phyloP scores from a whole-genome alignment of 1,140 invertebrate genomes.

The Zaprionus vittiger region DNA sequence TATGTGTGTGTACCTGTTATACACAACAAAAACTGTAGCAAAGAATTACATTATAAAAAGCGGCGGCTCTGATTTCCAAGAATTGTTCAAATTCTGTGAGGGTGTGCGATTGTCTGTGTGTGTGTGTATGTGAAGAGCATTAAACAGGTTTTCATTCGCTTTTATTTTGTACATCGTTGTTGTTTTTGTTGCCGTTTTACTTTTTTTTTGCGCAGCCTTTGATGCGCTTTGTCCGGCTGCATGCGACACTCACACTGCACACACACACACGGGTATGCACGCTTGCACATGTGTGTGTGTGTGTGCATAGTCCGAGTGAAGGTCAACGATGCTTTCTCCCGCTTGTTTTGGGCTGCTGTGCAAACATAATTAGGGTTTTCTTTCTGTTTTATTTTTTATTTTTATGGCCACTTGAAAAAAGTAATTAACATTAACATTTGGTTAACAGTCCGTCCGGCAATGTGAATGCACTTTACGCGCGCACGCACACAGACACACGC shows the following conservation, averaged over 20 bases:
- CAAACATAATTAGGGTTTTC: constrained; percentile 53
- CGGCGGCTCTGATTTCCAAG: constrained; percentile 53
- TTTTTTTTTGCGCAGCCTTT: constrained; percentile 53
- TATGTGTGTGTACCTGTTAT: constrained; percentile 12
- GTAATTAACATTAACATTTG: constrained; percentile 53
- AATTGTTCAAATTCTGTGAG: constrained; percentile 29
- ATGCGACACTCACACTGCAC: constrained; percentile 9
- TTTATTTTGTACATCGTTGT: constrained; percentile 36
- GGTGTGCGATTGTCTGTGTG: constrained; percentile 1
- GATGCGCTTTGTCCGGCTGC: constrained; percentile 51
- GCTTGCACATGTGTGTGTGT: constrained; percentile 10
- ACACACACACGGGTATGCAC: not conserved
- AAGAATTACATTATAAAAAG: constrained; percentile 38
- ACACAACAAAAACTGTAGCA: constrained; percentile 60
- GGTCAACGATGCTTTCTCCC: constrained; percentile 62
- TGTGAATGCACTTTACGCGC: constrained; percentile 45
- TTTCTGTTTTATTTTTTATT: constrained; percentile 25
- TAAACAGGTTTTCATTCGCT: constrained; percentile 60
- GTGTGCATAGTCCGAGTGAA: constrained; percentile 33
- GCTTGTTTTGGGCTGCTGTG: constrained; percentile 39
- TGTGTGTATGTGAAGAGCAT: constrained; percentile 29
- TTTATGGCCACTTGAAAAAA: constrained; percentile 60
- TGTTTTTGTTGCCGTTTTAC: constrained; percentile 35
- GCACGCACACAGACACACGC: constrained; percentile 16
- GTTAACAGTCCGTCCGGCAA: constrained; percentile 38